phyloP scores from a whole-genome alignment of 2,888 invertebrate genomes.

The Calliphora vomitoria region DNA sequence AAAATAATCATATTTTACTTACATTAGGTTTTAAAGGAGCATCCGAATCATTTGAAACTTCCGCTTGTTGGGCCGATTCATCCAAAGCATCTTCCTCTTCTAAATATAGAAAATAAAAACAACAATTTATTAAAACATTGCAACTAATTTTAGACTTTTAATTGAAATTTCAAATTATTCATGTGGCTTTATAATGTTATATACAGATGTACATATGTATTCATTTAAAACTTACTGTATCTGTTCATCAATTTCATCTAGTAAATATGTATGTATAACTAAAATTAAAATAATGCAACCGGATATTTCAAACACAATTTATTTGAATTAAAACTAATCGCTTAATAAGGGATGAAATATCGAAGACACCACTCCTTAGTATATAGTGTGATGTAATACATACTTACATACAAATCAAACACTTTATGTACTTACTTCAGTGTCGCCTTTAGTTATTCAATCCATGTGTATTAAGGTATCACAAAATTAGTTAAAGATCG shows the following conservation, averaged over 20 bases:
- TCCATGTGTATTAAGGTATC: not conserved
- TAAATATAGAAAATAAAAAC: slow-evolving; percentile 63
- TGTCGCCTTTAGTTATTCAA: too few species aligned
- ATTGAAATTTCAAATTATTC: slow-evolving; percentile 7
- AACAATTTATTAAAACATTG: slow-evolving; percentile 15
- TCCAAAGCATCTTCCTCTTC: slow-evolving; percentile 83
- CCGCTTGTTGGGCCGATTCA: slow-evolving; percentile 82
- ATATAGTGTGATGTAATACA: too few species aligned
- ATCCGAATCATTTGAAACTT: slow-evolving; percentile 84
- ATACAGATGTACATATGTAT: not conserved
- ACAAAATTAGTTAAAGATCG: not conserved
- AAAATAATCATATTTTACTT: slow-evolving; percentile 72
- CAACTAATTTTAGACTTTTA: slow-evolving; percentile 6
- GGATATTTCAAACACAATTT: too few species aligned
- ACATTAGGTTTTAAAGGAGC: slow-evolving; percentile 83
- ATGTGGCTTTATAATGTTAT: slow-evolving; percentile 38
- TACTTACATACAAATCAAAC: too few species aligned
- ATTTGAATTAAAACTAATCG: too few species aligned
- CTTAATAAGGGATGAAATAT: too few species aligned
- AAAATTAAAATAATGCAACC: too few species aligned
- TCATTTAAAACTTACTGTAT: slow-evolving; percentile 15
- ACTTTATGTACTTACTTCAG: too few species aligned
- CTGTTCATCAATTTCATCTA: not conserved
- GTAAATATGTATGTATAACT: not conserved
- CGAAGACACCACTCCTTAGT: too few species aligned